Base-by-base conservation (phyloP, 2,888 invertebrate genomes). In the Acleris cristana region DNA sequence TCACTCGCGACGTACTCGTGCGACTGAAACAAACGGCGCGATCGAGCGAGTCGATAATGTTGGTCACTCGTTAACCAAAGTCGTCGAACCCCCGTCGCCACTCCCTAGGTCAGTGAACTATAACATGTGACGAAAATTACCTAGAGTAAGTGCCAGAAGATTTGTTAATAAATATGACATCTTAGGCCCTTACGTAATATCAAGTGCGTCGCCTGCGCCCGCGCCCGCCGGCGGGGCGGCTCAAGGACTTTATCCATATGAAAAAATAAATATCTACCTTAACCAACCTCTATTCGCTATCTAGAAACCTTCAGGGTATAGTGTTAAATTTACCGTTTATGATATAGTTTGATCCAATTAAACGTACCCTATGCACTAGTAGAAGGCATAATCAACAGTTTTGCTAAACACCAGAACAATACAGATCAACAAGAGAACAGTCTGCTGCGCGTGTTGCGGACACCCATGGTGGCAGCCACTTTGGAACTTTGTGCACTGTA, bases 321-420 rank as follows among this genome's bases (percentile, higher is more conserved):
- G 30, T 66, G 12, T 44, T 51, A 34, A 58, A 49, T 66, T 65
- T 69, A 65, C 61, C 63, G 54, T 73, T 77, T 79, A 74, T 77
- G 72, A 73, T 74, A 80, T 70, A 78, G 62, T 70, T 72, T 78
- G 73, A 73, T 79, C 70, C 74, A 74, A 76, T 75, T 77, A 74
- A 65, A 59, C 65, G 34, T 26, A 26, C 53, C 55, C 63, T 72
- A 72, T 72, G 80, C 73, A 74, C 75, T 81, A 81, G 76, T 57
- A 80, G 79, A 88, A 88, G 85, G 84, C 85, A 85, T 84, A 84
- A 76, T 74, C 76, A 83, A 88, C 85, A 85, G 77, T 86, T 79
- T 75, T 79, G 62, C 66, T 73, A 70, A 81, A 79, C 81, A 55
- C 23, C 61, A 75, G 82, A 87, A 86, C 81, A 85, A 79, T 84